These are phyloP conservation scores for Epizoanthus fatuus DNA, from an alignment of 92 coral and sea anemone species.

Conservation along the genomic window DNA sequence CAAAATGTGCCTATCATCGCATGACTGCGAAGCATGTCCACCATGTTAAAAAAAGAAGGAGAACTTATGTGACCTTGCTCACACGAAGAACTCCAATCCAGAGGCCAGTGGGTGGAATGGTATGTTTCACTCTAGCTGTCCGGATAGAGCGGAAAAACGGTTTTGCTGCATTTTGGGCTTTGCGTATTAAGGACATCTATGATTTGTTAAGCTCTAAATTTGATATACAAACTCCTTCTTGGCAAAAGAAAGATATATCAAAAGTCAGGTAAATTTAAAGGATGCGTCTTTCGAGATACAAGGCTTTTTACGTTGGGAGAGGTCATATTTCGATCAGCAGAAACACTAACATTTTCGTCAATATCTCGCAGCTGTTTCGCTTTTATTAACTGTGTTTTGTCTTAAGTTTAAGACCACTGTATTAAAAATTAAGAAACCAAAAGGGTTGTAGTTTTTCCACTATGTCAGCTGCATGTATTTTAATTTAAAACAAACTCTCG, in stretches of 20 bases:
- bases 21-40: not conserved
- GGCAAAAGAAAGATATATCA: not conserved
- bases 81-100: not conserved
- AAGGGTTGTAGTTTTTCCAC: no score
- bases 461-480: no score
- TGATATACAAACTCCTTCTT: slow-evolving; percentile 28
- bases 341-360: no score
- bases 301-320: not conserved
- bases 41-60: not conserved
- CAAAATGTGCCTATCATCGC: slow-evolving; percentile 7
- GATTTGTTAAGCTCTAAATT: slow-evolving; percentile 8
- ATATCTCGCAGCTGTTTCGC: not conserved
- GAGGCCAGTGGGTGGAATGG: slow-evolving; percentile 1
- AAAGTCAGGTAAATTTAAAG: slow-evolving; percentile 13
- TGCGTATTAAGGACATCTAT: not conserved
- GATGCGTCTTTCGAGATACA: slow-evolving; percentile 27
- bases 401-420: no score
- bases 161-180: not conserved
- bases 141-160: slow-evolving; percentile 4
- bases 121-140: not conserved
- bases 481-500: no score
- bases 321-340: no score
- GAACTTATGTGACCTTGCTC: not conserved
- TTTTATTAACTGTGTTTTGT: no score
- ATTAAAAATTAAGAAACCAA: no score